Conservation (phyloP, 2,888 invertebrate species). For the Eubasilissa splendida region DNA sequence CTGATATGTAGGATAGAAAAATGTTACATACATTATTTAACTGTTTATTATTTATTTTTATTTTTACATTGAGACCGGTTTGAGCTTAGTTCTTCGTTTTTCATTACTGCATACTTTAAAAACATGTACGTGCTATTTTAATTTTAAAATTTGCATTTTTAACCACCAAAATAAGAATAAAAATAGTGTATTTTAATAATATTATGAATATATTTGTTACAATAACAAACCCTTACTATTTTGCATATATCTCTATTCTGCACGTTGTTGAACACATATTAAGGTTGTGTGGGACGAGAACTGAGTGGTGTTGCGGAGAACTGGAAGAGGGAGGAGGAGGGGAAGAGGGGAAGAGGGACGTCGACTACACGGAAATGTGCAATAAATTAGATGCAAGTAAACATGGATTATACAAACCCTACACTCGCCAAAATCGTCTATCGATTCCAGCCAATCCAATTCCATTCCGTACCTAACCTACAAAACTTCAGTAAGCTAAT, state of each 20-base stretch:
- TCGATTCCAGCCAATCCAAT: not conserved
- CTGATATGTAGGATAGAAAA: too few relatives aligned
- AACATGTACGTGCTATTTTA: too few relatives aligned
- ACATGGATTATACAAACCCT: constrained; percentile 24
- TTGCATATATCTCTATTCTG: too few relatives aligned
- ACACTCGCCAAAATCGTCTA: constrained; percentile 13
- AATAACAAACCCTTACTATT: not conserved
- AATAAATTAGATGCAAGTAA: constrained; percentile 34
- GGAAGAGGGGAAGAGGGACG: not conserved
- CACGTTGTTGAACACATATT: not conserved
- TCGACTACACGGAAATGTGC: constrained; percentile 28
- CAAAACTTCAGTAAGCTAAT: not conserved
- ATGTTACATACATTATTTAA: too few relatives aligned
- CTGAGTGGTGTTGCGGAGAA: not conserved
- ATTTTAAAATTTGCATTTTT: too few relatives aligned
- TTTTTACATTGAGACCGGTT: too few relatives aligned
- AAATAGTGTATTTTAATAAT: too few relatives aligned
- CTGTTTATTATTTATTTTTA: too few relatives aligned
- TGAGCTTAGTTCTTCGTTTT: too few relatives aligned
- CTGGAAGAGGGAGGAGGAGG: not conserved
- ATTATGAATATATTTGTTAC: too few relatives aligned
- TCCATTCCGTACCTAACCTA: not conserved
- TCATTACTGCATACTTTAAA: too few relatives aligned
- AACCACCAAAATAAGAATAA: too few relatives aligned
- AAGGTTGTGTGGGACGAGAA: not conserved